These are phyloP conservation scores for Temnothorax ravouxi DNA, from an alignment of 2,888 invertebrate species.

Conservation along the genomic window DNA sequence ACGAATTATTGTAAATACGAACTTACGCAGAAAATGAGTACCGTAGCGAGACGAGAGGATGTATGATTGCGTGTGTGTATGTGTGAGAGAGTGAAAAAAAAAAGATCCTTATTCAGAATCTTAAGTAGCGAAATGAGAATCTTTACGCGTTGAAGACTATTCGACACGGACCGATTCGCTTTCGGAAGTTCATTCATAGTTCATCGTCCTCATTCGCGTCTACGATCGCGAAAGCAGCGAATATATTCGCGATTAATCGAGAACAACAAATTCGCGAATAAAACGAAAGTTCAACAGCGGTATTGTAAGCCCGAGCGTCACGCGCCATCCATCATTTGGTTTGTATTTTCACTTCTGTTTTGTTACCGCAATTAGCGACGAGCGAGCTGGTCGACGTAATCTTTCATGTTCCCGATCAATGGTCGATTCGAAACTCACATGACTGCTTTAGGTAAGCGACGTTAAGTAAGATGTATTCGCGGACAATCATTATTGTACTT, in stretches of 20 bases:
- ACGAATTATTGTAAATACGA: conserved; percentile 81
- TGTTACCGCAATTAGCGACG: conserved; percentile 52
- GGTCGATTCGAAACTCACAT: not conserved
- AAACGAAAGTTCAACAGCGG: conserved; percentile 74
- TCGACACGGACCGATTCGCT: conserved; percentile 75
- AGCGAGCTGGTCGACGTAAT: conserved; percentile 24
- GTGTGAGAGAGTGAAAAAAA: conserved; percentile 7
- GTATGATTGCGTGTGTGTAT: conserved; percentile 17
- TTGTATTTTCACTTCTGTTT: conserved; percentile 70
- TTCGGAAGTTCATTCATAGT: conserved; percentile 72
- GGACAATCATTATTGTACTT: conserved; percentile 31
- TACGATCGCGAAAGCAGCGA: conserved; percentile 59
- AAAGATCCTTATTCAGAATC: conserved; percentile 68
- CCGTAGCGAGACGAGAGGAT: conserved; percentile 51
- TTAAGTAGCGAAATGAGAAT: conserved; percentile 71
- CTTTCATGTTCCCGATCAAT: conserved; percentile 3
- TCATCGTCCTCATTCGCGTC: conserved; percentile 66
- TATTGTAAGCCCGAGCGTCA: conserved; percentile 84
- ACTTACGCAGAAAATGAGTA: conserved; percentile 65
- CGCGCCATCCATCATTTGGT: conserved; percentile 74
- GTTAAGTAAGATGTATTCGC: not conserved
- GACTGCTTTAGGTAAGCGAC: conserved; percentile 11
- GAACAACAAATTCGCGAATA: conserved; percentile 61
- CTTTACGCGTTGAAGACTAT: conserved; percentile 70
- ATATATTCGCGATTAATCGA: conserved; percentile 63